phyloP scores from a whole-genome alignment of 2,113 vertebrate genomes.

The Jacana jacana region DNA sequence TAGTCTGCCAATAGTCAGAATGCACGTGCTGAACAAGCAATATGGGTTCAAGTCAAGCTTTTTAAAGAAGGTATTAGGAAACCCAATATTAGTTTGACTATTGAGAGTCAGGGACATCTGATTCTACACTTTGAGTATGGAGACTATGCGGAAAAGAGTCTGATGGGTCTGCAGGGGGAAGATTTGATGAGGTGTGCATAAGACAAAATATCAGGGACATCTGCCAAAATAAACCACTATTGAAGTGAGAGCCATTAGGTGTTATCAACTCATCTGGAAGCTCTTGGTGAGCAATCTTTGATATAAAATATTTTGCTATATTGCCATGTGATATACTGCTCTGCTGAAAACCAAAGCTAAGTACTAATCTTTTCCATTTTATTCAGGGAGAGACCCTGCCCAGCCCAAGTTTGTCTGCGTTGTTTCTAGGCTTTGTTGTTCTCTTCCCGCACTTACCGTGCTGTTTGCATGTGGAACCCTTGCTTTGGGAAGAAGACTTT shows the following conservation, averaged over 20 bases:
- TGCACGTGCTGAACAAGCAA: not conserved
- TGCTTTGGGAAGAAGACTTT: not conserved
- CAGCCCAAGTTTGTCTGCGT: not conserved
- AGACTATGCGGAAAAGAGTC: not conserved
- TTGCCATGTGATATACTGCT: not conserved
- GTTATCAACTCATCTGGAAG: constrained; percentile 60
- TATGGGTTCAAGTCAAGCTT: not conserved
- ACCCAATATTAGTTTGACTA: not conserved
- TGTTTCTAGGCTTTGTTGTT: not conserved
- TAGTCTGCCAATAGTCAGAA: not conserved
- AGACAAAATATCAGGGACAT: not conserved
- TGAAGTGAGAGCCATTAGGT: constrained; percentile 28
- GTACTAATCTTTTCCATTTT: constrained; percentile 12
- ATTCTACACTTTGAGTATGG: not conserved
- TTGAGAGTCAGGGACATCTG: not conserved
- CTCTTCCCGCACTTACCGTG: not conserved
- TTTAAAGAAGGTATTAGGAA: not conserved
- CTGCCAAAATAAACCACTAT: constrained; percentile 25
- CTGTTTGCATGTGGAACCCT: not conserved
- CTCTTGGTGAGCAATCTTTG: constrained; percentile 22
- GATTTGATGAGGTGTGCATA: constrained; percentile 46
- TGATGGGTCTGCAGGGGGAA: constrained; percentile 17
- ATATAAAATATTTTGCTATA: constrained; percentile 12
- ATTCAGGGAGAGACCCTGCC: not conserved
- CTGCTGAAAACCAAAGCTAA: constrained; percentile 1